Percentiles rank a stretch among this genome's conserved stretches.
Conservation (phyloP, 2,888 invertebrate species). For the Plagodis pulveraria region DNA sequence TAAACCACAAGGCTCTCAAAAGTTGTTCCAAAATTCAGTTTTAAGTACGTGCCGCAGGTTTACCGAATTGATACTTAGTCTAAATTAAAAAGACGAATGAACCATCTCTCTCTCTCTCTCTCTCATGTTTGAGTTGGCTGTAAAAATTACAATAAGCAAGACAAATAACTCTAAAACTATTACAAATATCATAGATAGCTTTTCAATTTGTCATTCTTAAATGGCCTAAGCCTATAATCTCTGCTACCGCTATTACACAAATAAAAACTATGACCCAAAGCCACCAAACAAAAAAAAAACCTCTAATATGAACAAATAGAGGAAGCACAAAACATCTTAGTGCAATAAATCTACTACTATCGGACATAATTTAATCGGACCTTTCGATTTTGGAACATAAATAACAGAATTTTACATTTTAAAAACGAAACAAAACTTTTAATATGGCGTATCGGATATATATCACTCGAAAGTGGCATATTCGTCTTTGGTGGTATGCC, state of each 20-base stretch:
- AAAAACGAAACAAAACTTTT: conserved; percentile 81
- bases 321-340: conserved; percentile 63
- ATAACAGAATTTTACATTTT: conserved; percentile 82
- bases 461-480: conserved; percentile 81
- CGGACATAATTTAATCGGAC: conserved; percentile 82
- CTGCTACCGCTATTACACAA: conserved; percentile 37
- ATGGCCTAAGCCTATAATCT: conserved; percentile 32
- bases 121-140: no score
- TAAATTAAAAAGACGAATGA: no score
- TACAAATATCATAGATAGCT: conserved; percentile 14
- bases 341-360: conserved; percentile 76
- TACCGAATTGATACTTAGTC: no score
- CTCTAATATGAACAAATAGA: conserved; percentile 62
- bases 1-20: no score
- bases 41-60: no score
- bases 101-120: no score
- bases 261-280: conserved; percentile 37
- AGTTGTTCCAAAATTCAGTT: no score
- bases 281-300: conserved; percentile 34
- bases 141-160: conserved; percentile 3
- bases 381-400: conserved; percentile 82
- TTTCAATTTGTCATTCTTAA: conserved; percentile 40
- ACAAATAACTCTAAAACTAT: conserved; percentile 16
- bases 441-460: conserved; percentile 81
- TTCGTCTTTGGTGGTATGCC: conserved; percentile 80